phyloP scores from a whole-genome alignment of 2,113 vertebrate genomes.

The Cettia cetti region DNA sequence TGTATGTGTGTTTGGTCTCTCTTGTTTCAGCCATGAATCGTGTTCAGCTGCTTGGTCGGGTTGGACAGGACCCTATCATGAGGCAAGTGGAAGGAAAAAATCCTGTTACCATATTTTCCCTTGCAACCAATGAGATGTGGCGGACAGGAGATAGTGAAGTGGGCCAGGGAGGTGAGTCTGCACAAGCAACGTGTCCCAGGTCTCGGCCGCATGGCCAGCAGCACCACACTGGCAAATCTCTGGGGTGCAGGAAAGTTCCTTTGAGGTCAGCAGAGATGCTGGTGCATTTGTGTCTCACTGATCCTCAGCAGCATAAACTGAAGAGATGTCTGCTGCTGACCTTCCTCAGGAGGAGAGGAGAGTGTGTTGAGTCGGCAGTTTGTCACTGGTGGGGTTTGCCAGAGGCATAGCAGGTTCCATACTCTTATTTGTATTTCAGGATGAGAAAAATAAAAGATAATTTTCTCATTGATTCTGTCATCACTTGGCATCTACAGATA shows the following conservation, averaged over 20 bases:
- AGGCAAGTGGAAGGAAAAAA: slow-evolving; percentile 93
- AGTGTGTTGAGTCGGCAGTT: background rate
- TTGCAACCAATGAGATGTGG: slow-evolving; percentile 98
- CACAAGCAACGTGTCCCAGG: accelerated
- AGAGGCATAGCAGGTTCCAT: background rate
- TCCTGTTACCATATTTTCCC: slow-evolving; percentile 94
- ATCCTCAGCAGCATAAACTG: background rate
- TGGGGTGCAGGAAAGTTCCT: background rate
- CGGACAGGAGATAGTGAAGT: slow-evolving; percentile 81
- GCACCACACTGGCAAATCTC: background rate
- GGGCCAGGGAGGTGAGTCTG: slow-evolving; percentile 71
- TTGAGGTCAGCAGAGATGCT: background rate
- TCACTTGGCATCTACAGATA: background rate
- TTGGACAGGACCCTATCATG: slow-evolving; percentile 96
- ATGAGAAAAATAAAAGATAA: background rate
- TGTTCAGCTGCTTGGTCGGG: slow-evolving; percentile 91
- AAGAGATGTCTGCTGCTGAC: background rate
- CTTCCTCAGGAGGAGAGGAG: background rate
- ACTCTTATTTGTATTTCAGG: background rate
- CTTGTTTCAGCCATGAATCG: slow-evolving; percentile 84
- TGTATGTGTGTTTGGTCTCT: background rate
- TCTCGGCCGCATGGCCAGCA: background rate
- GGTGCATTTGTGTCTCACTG: background rate
- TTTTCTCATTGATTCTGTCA: background rate
- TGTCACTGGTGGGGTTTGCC: background rate